A percentile compares a stretch with the other conserved stretches of the same genome.
Evolutionary conservation across 2,113 vertebrate species (phyloP).

Genomic region (Sciurus niger): DNA sequence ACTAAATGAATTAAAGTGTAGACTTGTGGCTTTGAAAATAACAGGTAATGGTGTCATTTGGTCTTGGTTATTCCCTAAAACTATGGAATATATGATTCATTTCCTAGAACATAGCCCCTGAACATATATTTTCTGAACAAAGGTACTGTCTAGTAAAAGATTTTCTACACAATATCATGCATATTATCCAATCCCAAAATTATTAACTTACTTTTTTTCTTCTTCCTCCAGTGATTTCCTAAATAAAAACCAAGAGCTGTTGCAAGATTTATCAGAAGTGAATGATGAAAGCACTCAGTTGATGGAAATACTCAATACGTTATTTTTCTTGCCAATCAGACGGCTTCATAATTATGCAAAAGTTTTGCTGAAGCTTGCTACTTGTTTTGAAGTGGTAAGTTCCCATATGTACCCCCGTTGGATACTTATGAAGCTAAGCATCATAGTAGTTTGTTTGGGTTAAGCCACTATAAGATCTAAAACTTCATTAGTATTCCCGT

Average conservation of each 20-base stretch:
- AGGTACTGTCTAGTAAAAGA: slow-evolving; percentile 49
- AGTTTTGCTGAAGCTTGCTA: slow-evolving; percentile 95
- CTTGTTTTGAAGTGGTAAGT: slow-evolving; percentile 97
- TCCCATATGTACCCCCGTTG: background rate
- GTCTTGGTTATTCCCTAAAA: slow-evolving; percentile 38
- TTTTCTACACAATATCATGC: background rate
- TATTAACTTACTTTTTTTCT: slow-evolving; percentile 17
- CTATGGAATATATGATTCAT: background rate
- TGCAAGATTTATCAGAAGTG: slow-evolving; percentile 93
- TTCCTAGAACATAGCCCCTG: slow-evolving; percentile 38
- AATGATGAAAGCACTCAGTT: slow-evolving; percentile 91
- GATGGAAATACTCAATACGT: slow-evolving; percentile 91
- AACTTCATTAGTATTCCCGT: slow-evolving; percentile 44
- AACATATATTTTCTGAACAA: background rate
- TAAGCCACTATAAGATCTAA: background rate
- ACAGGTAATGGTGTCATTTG: slow-evolving; percentile 10
- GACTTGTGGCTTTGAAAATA: slow-evolving; percentile 55
- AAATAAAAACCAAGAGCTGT: slow-evolving; percentile 94
- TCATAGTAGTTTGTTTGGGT: slow-evolving; percentile 14
- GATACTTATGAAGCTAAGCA: slow-evolving; percentile 20
- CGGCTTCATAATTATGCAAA: slow-evolving; percentile 95
- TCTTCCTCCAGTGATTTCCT: slow-evolving; percentile 92
- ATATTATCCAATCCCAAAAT: slow-evolving; percentile 10
- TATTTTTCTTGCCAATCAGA: slow-evolving; percentile 94
- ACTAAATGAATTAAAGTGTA: background rate